Evolutionary conservation across 2,797 vertebrate species (phyloP).

Genomic region (Rhincodon typus): DNA sequence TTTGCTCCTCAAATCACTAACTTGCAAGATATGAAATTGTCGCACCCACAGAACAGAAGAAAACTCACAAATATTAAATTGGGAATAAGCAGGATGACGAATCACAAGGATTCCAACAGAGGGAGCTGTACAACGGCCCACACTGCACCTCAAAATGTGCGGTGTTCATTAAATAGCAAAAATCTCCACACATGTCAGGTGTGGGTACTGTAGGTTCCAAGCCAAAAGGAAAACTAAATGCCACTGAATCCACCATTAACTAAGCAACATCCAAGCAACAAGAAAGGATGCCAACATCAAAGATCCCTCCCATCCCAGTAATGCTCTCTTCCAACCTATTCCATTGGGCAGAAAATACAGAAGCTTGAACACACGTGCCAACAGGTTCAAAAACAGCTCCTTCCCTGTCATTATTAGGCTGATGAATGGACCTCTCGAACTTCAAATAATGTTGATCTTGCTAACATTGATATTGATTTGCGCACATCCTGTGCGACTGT

Average conservation of each 20-base stretch:
- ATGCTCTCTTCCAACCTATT: too few relatives aligned
- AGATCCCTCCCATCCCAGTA: too few relatives aligned
- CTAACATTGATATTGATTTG: background rate
- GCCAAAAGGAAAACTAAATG: background rate
- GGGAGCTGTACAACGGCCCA: background rate
- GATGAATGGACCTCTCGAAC: too few relatives aligned
- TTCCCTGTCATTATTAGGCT: too few relatives aligned
- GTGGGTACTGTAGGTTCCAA: background rate
- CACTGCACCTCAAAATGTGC: background rate
- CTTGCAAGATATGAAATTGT: background rate
- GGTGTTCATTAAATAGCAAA: background rate
- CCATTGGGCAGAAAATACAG: too few relatives aligned
- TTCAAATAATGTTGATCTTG: too few relatives aligned
- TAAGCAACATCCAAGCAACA: background rate
- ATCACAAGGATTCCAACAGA: background rate
- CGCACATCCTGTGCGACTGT: too few relatives aligned
- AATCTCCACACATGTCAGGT: too few relatives aligned
- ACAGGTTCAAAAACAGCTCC: too few relatives aligned
- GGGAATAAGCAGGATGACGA: background rate
- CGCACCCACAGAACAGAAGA: background rate
- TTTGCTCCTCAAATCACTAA: background rate
- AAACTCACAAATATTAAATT: background rate
- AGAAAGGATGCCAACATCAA: too few relatives aligned
- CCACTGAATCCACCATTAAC: background rate
- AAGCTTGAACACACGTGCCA: too few relatives aligned